phyloP scores from a whole-genome alignment of 2,113 vertebrate genomes.

The Colistium nudipinnis region DNA sequence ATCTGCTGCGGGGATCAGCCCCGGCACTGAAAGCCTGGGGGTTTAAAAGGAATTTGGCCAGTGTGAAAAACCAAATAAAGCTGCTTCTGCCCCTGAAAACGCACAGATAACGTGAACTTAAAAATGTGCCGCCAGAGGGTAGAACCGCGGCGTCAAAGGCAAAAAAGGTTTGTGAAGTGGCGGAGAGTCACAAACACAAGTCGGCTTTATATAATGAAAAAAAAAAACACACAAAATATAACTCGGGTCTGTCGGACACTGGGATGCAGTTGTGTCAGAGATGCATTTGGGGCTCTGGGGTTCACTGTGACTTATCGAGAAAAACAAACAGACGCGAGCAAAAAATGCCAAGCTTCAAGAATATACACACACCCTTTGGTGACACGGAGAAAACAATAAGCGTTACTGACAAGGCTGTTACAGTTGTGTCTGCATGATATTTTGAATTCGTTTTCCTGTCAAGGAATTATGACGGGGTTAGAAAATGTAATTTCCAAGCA shows the following conservation, averaged over 20 bases:
- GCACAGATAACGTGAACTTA: conserved; percentile 72
- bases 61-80: conserved; percentile 88
- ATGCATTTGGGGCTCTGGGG: conserved; percentile 28
- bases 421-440: neutral
- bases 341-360: neutral
- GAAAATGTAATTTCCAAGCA: neutral
- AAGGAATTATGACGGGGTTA: neutral
- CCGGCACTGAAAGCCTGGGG: conserved; percentile 82
- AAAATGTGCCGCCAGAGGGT: conserved; percentile 31
- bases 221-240: conserved; percentile 2
- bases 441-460: neutral
- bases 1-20: conserved; percentile 91
- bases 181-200: conserved; percentile 38
- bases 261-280: neutral
- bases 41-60: conserved; percentile 88
- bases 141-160: conserved; percentile 21
- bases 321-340: conserved; percentile 8
- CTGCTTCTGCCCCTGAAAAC: conserved; percentile 72
- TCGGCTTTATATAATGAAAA: conserved; percentile 12
- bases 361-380: neutral
- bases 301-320: conserved; percentile 17
- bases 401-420: neutral
- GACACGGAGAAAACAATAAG: neutral
- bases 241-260: conserved; percentile 36
- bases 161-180: neutral